Evolutionary conservation across 2,888 invertebrate species (phyloP).

Genomic region (Lepidocyrtinus sp.): DNA sequence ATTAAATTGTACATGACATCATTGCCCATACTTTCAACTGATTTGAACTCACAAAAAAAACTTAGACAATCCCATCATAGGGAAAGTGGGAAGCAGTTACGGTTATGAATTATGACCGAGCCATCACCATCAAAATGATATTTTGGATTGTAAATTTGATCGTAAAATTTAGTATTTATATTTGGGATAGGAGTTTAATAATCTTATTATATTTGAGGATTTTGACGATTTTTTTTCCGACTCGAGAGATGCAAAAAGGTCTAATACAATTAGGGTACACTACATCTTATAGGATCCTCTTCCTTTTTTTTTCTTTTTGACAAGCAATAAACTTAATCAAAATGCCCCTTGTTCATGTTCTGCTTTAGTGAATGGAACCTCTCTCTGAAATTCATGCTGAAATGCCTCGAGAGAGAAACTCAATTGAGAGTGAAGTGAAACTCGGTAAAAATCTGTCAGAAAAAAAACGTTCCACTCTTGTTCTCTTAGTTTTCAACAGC

Average conservation of each 20-base stretch:
- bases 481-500: conserved; percentile 31
- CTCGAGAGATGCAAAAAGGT: no score
- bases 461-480: no score
- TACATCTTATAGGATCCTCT: conserved; percentile 3
- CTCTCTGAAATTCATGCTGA: no score
- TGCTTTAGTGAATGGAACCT: conserved; percentile 6
- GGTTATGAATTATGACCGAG: conserved; percentile 40
- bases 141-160: no score
- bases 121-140: conserved; percentile 42
- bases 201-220: conserved; percentile 44
- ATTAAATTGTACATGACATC: no score
- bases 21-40: no score
- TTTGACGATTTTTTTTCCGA: conserved; percentile 18
- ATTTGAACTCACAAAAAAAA: not conserved
- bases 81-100: conserved; percentile 43
- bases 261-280: no score
- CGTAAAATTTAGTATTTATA: no score
- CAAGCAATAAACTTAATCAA: conserved; percentile 53
- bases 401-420: no score
- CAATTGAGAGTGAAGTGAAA: no score
- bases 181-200: conserved; percentile 28
- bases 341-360: not conserved
- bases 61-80: not conserved
- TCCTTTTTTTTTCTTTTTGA: conserved; percentile 12
- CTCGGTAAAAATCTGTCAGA: no score